Evolutionary conservation across 2,113 vertebrate species (phyloP), one percentile per base, ranked within the genome.

Genomic region (Callaeas wilsoni): DNA sequence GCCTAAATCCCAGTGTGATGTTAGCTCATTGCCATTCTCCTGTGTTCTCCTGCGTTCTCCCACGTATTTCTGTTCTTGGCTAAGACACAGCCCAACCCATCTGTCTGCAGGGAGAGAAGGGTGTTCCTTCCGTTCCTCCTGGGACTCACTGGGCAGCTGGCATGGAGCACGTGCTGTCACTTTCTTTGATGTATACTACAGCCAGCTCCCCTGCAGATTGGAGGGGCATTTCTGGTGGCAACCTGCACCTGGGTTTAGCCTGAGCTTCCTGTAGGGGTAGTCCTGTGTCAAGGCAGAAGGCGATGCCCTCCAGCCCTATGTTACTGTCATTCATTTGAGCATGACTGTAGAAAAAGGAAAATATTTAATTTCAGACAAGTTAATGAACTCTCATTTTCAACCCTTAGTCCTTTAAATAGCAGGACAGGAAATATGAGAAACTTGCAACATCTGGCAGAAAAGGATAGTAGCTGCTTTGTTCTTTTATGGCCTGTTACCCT

Each of bases 401-500:
- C 53, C 52, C 64, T 84, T 44, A 70, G 71, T 74, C 59, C 80
- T 84, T 93, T 75, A 94, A 96, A 94, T 68, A 94, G 93, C 76
- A 94, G 74, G 80, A 87, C 56, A 94, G 84, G 96, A 95, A 97
- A 93, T 33, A 27, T 5, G 84, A 95, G 89, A 84, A 89, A 82
- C 64, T 81, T 75, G 65, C 89, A 94, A 81, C 44, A 91, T 90
- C 80, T 93, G 89, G 92, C 52, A 93, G 84, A 96, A 95, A 90
- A 93, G 76, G 86, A 95, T 84, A 92, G 91, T 81, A 90, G 91
- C 76, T 91, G 94, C 76, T 95, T 67, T 1, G 7, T 41, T 91
- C 75, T 88, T 95, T 93, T 92, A 93, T 96, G 94, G 82, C 78
- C 93, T 94, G 91, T 90, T 90, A 83, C 53, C 50, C 50, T 55